Percentiles rank a stretch among this genome's conserved stretches.
Evolutionary conservation across 2,888 invertebrate species (phyloP).

Genomic region (Cerceris rybyensis): DNA sequence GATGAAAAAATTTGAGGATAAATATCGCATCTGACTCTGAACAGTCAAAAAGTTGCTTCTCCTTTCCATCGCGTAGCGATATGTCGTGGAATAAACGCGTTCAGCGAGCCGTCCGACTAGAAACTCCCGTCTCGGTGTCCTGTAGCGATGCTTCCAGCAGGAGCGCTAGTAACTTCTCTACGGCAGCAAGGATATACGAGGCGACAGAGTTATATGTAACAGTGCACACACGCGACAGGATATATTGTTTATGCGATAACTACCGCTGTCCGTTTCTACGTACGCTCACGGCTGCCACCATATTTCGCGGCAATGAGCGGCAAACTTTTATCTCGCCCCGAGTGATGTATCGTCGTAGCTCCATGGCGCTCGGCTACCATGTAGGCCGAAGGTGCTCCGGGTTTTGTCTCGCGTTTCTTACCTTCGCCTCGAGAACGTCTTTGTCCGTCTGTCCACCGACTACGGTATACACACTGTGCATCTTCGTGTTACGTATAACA

Average conservation of each 20-base stretch:
- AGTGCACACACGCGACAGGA: constrained; percentile 7
- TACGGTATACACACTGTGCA: constrained; percentile 10
- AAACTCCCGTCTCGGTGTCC: too few relatives aligned
- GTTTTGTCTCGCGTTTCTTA: constrained; percentile 1
- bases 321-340: constrained; percentile 60
- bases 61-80: too few relatives aligned
- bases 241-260: constrained; percentile 59
- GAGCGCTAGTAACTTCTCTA: background rate
- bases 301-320: constrained; percentile 61
- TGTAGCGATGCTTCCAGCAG: too few relatives aligned
- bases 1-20: too few relatives aligned
- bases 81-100: too few relatives aligned
- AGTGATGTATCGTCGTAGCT: constrained; percentile 48
- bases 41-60: too few relatives aligned
- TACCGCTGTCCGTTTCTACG: constrained; percentile 44
- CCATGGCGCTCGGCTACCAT: constrained; percentile 23
- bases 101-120: too few relatives aligned
- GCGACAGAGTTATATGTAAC: background rate
- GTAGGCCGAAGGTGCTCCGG: constrained; percentile 29
- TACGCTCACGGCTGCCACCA: constrained; percentile 33
- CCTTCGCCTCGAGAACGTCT: background rate
- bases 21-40: too few relatives aligned
- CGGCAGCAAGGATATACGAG: background rate
- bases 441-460: constrained; percentile 4
- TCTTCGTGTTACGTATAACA: background rate